Conservation (phyloP, 2,888 invertebrate species). For the Adelphocoris suturalis region DNA sequence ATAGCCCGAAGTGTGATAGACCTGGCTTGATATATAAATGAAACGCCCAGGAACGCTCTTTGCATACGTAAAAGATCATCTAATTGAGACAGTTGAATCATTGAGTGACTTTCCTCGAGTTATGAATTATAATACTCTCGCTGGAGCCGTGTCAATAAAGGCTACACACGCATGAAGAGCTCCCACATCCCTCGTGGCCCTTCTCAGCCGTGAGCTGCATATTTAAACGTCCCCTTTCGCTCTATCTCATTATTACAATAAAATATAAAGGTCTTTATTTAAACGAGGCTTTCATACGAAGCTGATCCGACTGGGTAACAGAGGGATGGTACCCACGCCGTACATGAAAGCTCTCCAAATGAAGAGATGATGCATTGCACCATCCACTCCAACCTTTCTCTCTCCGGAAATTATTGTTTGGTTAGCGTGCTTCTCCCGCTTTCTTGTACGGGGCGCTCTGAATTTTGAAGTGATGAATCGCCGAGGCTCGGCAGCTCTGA, state of each 20-base stretch:
- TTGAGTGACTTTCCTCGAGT: constrained; percentile 43
- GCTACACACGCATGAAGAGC: constrained; percentile 25
- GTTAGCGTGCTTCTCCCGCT: constrained; percentile 45
- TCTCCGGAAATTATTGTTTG: constrained; percentile 61
- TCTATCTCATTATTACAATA: constrained; percentile 66
- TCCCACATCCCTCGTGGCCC: neutral
- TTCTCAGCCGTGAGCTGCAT: constrained; percentile 55
- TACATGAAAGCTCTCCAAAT: constrained; percentile 26
- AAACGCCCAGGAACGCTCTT: neutral
- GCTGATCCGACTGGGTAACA: neutral
- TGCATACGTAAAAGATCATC: constrained; percentile 24
- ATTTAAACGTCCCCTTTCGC: constrained; percentile 50
- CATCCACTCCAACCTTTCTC: constrained; percentile 33
- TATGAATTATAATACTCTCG: constrained; percentile 46
- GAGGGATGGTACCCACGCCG: neutral
- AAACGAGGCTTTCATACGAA: constrained; percentile 54
- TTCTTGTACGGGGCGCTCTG: constrained; percentile 29
- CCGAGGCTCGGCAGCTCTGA: neutral
- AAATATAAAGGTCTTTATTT: constrained; percentile 57
- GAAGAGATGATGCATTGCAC: constrained; percentile 56
- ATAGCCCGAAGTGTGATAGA: neutral
- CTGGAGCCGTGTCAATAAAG: constrained; percentile 46
- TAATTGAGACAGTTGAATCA: constrained; percentile 58
- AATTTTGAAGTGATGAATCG: constrained; percentile 56
- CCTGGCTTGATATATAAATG: no score